Conservation (phyloP, 1,140 invertebrate genomes). For the Sycophaga agraensis region DNA sequence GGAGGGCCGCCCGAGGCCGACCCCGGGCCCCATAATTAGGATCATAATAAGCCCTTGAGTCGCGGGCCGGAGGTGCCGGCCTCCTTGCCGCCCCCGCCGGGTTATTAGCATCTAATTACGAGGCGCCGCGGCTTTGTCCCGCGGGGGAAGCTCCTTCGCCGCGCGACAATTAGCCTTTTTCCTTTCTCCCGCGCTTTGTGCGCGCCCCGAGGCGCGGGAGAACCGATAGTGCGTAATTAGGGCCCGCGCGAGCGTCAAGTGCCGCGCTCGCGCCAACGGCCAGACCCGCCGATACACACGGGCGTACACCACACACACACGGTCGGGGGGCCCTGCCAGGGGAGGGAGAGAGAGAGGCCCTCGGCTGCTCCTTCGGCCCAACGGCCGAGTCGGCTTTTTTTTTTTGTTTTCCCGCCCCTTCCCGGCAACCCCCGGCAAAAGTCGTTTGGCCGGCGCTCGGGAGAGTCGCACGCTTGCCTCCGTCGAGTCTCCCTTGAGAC, state of each 20-base stretch:
- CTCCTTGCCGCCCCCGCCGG: constrained; percentile 48
- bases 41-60: constrained; percentile 56
- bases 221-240: too few species aligned
- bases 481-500: too few species aligned
- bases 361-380: too few species aligned
- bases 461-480: too few species aligned
- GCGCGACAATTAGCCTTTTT: constrained; percentile 1
- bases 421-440: constrained; percentile 46
- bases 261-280: too few species aligned
- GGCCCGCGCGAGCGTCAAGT: too few species aligned
- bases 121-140: constrained; percentile 30
- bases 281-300: too few species aligned
- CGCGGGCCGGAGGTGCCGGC: constrained; percentile 29
- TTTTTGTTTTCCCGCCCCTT: constrained; percentile 16
- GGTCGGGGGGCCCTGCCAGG: constrained; percentile 20
- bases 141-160: constrained; percentile 24
- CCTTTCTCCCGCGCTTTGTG: neutral
- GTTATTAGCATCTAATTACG: constrained; percentile 57
- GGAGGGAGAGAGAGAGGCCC: constrained; percentile 28
- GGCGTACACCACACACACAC: neutral
- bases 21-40: constrained; percentile 59
- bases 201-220: neutral
- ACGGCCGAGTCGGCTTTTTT: too few species aligned
- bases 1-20: neutral
- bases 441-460: too few species aligned